Conservation (phyloP, 2,113 vertebrate species). For the Chunga burmeisteri region DNA sequence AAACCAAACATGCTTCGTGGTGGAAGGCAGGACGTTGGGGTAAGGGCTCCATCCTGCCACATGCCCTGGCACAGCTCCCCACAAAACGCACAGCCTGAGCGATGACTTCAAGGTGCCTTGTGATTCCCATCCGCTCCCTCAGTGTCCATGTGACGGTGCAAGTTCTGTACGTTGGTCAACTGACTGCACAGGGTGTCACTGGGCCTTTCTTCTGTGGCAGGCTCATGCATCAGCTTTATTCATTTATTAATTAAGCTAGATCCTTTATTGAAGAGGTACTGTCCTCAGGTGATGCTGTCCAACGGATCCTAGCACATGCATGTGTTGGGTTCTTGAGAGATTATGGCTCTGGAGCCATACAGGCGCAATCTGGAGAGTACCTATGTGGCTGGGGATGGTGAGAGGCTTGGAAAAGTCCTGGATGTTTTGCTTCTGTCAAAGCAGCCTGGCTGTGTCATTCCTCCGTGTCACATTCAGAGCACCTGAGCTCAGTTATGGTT, state of each 20-base stretch:
- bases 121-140: neutral
- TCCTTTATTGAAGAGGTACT: neutral
- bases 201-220: neutral
- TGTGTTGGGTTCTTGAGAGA: neutral
- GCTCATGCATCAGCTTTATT: neutral
- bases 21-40: neutral
- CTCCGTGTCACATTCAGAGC: neutral
- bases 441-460: neutral
- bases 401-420: neutral
- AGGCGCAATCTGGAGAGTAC: neutral
- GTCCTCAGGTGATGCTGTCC: neutral
- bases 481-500: neutral
- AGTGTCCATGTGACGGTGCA: neutral
- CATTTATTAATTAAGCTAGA: neutral
- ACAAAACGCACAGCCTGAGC: neutral
- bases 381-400: neutral
- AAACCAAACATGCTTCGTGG: rapidly evolving
- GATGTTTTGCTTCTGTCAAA: neutral
- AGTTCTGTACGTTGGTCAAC: rapidly evolving
- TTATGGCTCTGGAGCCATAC: neutral
- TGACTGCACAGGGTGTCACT: neutral
- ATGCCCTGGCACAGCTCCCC: neutral
- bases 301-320: neutral
- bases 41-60: neutral
- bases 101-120: neutral